These are phyloP conservation scores for Tetragnatha versicolor DNA, from an alignment of 1,140 invertebrate species.

Conservation along the genomic window DNA sequence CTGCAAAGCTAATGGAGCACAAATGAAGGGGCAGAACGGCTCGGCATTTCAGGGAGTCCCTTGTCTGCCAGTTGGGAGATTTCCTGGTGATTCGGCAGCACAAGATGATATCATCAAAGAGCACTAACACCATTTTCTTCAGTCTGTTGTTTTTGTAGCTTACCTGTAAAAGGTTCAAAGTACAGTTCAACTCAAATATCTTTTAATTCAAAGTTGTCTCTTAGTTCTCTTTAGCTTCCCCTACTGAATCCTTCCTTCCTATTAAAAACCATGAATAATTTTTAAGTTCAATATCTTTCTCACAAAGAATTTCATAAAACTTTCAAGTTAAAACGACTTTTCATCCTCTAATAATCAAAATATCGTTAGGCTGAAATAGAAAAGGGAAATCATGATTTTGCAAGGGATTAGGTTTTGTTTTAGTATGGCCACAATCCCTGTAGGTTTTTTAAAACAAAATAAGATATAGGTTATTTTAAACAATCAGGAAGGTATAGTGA, in stretches of 20 bases:
- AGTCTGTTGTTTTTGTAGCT: not conserved
- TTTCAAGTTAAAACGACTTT: not conserved
- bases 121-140: not conserved
- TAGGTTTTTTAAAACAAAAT: too few relatives aligned
- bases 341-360: not conserved
- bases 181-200: not conserved
- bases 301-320: not conserved
- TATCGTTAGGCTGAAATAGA: too few relatives aligned
- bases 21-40: not conserved
- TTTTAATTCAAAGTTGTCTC: too few relatives aligned
- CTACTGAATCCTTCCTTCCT: too few relatives aligned
- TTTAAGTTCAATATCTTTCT: not conserved
- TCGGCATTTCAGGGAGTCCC: slow-evolving; percentile 2
- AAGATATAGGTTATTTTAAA: too few relatives aligned
- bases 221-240: too few relatives aligned
- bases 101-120: slow-evolving; percentile 7
- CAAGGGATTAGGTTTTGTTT: too few relatives aligned
- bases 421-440: too few relatives aligned
- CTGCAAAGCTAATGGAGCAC: slow-evolving; percentile 1
- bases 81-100: not conserved
- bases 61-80: not conserved
- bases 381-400: too few relatives aligned
- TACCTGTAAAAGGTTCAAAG: not conserved
- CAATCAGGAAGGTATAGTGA: too few relatives aligned
- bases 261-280: not conserved